Base-by-base conservation (phyloP, 2,888 invertebrate genomes). In the Clistopyga incitator region DNA sequence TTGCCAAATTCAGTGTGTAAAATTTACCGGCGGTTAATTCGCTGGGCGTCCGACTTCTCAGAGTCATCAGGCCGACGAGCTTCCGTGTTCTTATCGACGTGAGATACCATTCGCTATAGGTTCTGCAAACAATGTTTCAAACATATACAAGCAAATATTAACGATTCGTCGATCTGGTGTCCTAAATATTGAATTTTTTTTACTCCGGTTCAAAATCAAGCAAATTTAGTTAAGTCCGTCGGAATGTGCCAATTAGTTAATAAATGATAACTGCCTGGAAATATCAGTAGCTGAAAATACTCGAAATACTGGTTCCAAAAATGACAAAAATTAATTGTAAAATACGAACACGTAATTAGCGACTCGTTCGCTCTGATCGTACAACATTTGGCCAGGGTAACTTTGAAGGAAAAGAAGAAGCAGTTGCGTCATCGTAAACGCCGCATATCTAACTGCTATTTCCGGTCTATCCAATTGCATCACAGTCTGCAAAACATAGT, bases 21-120 rank as follows among this genome's bases (percentile, higher is more conserved):
- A 87, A 64, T 82, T 82, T 86, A 3, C 87, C 87, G 2, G 87
- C 86, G 0, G 87, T 87, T 20, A 86, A 29, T 15, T 29, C 20
- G 23, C 84, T 83, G 2, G 87, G 84, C 15, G 72, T 29, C 10
- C 71, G 78, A 76, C 87, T 87, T 77, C 85, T 78, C 79, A 85
- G 76, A 20, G 70, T 82, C 81, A 87, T 85, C 15, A 86, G 42
- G 20, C n/a, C 42, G 10, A 85, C 50, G 2, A 86, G 81, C 50
- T 82, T 85, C 61, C 84, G 81, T 0, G 84, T 77, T 64, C 84
- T 54, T 42, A 78, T 34, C 15, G 87, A 85, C 1, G 84, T 81
- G 18, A 64, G 54, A 71, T 87, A 86, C 87, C 87, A 88, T 11
- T 61, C 47, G 10, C 78, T 78, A 59, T 85, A 71, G 68, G 82